These are phyloP conservation scores for Drosophila fulvimacula DNA, from an alignment of 2,888 invertebrate genomes.

Conservation along the genomic window DNA sequence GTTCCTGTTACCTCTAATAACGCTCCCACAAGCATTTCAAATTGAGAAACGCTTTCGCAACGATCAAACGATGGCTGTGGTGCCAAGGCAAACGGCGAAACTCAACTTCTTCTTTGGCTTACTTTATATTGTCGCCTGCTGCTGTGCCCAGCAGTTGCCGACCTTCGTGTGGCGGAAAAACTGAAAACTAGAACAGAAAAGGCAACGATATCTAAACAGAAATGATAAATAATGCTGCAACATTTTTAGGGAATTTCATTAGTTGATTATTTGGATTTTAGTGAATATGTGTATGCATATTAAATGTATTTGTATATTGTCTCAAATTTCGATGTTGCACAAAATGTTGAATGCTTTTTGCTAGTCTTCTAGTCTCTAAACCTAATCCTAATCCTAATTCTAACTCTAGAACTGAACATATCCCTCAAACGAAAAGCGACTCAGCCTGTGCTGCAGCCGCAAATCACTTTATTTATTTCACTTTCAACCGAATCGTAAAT, in stretches of 20 bases:
- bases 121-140: conserved; percentile 93
- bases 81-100: conserved; percentile 95
- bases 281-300: conserved; percentile 42
- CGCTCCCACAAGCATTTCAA: conserved; percentile 94
- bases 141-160: conserved; percentile 88
- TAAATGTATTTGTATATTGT: conserved; percentile 38
- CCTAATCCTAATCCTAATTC: conserved; percentile 29
- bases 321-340: conserved; percentile 51
- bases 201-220: conserved; percentile 21
- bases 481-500: conserved; percentile 32
- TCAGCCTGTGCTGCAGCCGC: conserved; percentile 7
- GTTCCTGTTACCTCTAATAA: conserved; percentile 95
- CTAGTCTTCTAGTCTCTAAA: conserved; percentile 53
- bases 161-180: conserved; percentile 78
- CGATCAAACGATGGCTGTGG: conserved; percentile 90
- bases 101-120: conserved; percentile 96
- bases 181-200: conserved; percentile 42
- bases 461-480: conserved; percentile 65
- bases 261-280: conserved; percentile 46
- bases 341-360: conserved; percentile 48
- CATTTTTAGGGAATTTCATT: conserved; percentile 71
- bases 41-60: conserved; percentile 95
- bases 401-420: conserved; percentile 69
- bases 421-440: conserved; percentile 24
- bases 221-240: conserved; percentile 44